phyloP scores from a whole-genome alignment of 53 echinoderm and acorn worm genomes.

The Temnopleurus reevesii region DNA sequence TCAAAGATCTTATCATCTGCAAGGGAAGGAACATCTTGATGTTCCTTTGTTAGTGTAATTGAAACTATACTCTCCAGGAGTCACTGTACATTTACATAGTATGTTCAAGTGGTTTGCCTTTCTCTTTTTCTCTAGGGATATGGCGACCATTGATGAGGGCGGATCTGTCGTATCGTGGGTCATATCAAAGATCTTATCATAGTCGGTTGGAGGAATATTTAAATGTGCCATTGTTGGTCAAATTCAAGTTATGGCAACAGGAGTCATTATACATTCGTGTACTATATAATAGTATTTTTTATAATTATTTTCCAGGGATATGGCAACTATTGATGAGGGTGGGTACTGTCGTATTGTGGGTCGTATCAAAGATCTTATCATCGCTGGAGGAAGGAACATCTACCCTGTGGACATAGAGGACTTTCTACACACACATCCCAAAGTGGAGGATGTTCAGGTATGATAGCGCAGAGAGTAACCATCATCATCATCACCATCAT shows the following conservation, averaged over 20 bases:
- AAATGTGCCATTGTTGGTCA: no score
- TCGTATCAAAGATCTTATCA: slow-evolving; percentile 81
- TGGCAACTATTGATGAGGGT: slow-evolving; percentile 70
- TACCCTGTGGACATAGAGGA: slow-evolving; percentile 82
- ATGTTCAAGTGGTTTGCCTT: not conserved
- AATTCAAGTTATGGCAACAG: no score
- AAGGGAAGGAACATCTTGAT: no score
- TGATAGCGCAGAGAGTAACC: not conserved
- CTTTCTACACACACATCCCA: slow-evolving; percentile 80
- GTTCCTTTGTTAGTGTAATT: no score
- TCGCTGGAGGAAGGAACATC: slow-evolving; percentile 84
- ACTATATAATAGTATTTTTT: not conserved
- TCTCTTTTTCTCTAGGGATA: slow-evolving; percentile 55
- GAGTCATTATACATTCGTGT: no score
- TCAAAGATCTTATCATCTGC: no score
- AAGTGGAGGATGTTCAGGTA: slow-evolving; percentile 84
- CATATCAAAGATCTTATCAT: slow-evolving; percentile 75
- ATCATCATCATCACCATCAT: not conserved
- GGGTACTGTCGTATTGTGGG: slow-evolving; percentile 78
- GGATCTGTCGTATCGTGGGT: slow-evolving; percentile 76
- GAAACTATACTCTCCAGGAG: no score
- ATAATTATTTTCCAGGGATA: slow-evolving; percentile 54
- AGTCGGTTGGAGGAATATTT: no score
- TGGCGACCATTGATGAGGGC: slow-evolving; percentile 68
- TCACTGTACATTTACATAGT: no score